Evolutionary conservation across 1,140 invertebrate species (phyloP).

Genomic region (Pseudomyrmex pallidus): DNA sequence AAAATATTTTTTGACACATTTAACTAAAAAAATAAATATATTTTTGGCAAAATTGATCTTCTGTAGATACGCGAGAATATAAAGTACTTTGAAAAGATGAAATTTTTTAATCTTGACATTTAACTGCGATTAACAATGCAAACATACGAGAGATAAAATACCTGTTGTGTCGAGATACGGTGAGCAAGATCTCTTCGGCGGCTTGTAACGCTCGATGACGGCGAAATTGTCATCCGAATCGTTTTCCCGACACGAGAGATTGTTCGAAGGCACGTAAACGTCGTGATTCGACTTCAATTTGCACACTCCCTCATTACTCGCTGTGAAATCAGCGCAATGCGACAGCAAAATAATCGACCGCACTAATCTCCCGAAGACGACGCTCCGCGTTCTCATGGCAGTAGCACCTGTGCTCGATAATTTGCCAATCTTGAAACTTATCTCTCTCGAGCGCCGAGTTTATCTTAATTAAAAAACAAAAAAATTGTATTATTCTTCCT

Average conservation of each 20-base stretch:
- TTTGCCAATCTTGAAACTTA: neutral
- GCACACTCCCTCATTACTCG: conserved; percentile 9
- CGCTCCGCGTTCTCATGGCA: neutral
- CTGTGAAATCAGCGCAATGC: neutral
- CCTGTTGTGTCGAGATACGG: conserved; percentile 3
- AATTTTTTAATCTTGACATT: neutral
- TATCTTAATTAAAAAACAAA: too few relatives aligned
- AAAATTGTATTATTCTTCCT: neutral
- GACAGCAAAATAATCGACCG: conserved; percentile 24
- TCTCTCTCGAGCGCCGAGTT: neutral
- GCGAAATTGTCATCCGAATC: neutral
- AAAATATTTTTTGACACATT: neutral
- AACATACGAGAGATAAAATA: neutral
- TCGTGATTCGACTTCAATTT: neutral
- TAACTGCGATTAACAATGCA: neutral
- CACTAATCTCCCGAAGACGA: neutral
- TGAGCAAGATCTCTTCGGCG: neutral
- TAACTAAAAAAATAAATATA: too few relatives aligned
- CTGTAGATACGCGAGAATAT: too few relatives aligned
- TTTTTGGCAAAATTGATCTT: too few relatives aligned
- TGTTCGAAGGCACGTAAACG: conserved; percentile 10
- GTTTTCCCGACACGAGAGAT: conserved; percentile 5
- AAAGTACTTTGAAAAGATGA: neutral
- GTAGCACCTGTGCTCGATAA: neutral
- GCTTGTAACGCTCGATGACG: neutral